Conservation (phyloP, 2,888 invertebrate species). For the Polyommatus iphigenia region DNA sequence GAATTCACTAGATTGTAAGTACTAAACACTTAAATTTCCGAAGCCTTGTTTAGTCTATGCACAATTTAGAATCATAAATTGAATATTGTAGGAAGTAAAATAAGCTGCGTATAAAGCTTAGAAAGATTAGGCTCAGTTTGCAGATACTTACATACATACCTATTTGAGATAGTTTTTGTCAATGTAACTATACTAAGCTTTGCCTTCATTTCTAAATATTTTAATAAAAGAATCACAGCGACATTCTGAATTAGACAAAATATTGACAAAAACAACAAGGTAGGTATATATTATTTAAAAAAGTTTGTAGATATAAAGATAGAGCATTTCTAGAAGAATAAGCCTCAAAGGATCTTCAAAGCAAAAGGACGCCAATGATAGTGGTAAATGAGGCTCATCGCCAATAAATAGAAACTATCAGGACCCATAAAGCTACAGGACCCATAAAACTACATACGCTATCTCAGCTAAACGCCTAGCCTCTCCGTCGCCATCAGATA, state of each 20-base stretch:
- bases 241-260: background rate
- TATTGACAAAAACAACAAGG: background rate
- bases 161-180: too few relatives aligned
- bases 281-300: background rate
- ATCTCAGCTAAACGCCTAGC: slow-evolving; percentile 73
- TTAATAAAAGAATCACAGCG: too few relatives aligned
- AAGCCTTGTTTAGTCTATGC: slow-evolving; percentile 11
- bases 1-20: slow-evolving; percentile 19
- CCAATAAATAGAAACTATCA: slow-evolving; percentile 18
- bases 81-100: background rate
- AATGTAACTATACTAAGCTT: too few relatives aligned
- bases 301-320: background rate
- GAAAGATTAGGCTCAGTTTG: background rate
- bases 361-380: background rate
- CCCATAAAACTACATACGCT: slow-evolving; percentile 44
- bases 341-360: background rate
- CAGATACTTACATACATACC: background rate
- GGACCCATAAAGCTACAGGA: slow-evolving; percentile 11
- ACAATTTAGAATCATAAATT: slow-evolving; percentile 13
- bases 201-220: too few relatives aligned
- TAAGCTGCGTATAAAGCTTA: background rate
- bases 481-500: slow-evolving; percentile 73
- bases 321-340: background rate
- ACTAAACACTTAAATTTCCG: slow-evolving; percentile 19
- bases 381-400: background rate